Evolutionary conservation across 2,888 invertebrate genomes (phyloP).

Genomic region (Lepidocyrtoides sp.): DNA sequence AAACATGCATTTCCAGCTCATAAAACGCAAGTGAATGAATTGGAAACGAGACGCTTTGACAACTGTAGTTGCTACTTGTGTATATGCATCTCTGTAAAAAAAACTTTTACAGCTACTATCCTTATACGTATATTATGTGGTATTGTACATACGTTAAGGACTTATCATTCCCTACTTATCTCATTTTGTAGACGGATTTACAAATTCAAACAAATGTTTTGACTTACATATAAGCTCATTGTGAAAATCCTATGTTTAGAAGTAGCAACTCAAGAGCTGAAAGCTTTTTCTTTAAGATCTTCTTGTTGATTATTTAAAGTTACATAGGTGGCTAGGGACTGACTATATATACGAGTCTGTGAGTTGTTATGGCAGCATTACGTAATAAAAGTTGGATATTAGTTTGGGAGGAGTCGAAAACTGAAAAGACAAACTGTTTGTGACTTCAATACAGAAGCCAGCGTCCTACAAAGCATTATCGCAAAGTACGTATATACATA

Average conservation of each 20-base stretch:
- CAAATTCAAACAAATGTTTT: conserved; percentile 25
- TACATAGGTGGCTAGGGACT: background rate
- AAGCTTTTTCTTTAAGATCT: background rate
- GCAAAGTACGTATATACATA: too few relatives aligned
- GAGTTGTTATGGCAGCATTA: background rate
- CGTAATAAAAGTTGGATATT: background rate
- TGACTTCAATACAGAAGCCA: too few relatives aligned
- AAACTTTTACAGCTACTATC: too few relatives aligned
- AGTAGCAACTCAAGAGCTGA: background rate
- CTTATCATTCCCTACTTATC: too few relatives aligned
- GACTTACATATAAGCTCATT: background rate
- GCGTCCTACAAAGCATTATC: too few relatives aligned
- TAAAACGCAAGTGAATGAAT: conserved; percentile 51
- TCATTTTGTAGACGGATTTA: background rate
- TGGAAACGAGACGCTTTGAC: background rate
- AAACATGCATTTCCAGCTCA: conserved; percentile 53
- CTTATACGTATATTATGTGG: too few relatives aligned
- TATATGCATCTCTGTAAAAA: background rate
- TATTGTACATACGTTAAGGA: too few relatives aligned
- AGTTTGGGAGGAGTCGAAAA: background rate
- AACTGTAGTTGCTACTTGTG: background rate
- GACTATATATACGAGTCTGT: too few relatives aligned
- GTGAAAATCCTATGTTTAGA: background rate
- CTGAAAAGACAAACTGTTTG: background rate
- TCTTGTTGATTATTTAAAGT: conserved; percentile 39